Base-by-base conservation (phyloP, 2,888 invertebrate species). In the Epinotia bilunana region DNA sequence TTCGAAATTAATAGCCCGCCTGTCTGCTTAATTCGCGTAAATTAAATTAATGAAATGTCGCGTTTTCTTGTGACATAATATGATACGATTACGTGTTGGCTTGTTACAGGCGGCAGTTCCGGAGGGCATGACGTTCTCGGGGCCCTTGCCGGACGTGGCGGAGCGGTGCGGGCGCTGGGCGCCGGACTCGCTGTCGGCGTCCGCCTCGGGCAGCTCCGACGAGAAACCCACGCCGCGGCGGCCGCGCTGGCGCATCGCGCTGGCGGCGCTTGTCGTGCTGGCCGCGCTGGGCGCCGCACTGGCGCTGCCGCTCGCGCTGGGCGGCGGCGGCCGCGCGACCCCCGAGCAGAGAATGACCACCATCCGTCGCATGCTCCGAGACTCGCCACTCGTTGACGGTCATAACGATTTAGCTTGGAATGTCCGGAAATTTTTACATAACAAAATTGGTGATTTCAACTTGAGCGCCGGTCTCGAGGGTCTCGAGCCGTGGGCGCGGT, bases 341-440 rank as follows among this genome's bases (percentile, higher is more conserved):
- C 95, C 95, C 73, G 95, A 96, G 87, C 95, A 96, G 87, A 94
- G 96, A 78, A 93, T 96, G 80, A 95, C 95, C 80, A 95, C 95
- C 79, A 95, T 96, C 82, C 94, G 95, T 80, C 95, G 95, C 81
- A 95, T 96, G 88, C 93, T 96, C 81, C 95, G 95, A 80, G 96
- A 96, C 88, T 95, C 95, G 73, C 96, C 96, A 72, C 95, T 96
- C 79, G 96, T 96, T 82, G 96, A 97, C 87, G 97, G 97, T 78
- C 98, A 98, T 92, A 97, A 98, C 91, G 98, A 98, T 88, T 94
- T 98, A 84, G 97, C 98, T 49, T 98, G 98, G 98, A 98, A 98
- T 90, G 96, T 98, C 78, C 94, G 98, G 78, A 97, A 97, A 90
- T 98, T 98, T 91, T 96, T 97, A 71, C 97, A 97, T 91, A 98